Evolutionary conservation across 2,113 vertebrate genomes (phyloP), one percentile per base, ranked within the genome.

Genomic region (Echinops telfairi): DNA sequence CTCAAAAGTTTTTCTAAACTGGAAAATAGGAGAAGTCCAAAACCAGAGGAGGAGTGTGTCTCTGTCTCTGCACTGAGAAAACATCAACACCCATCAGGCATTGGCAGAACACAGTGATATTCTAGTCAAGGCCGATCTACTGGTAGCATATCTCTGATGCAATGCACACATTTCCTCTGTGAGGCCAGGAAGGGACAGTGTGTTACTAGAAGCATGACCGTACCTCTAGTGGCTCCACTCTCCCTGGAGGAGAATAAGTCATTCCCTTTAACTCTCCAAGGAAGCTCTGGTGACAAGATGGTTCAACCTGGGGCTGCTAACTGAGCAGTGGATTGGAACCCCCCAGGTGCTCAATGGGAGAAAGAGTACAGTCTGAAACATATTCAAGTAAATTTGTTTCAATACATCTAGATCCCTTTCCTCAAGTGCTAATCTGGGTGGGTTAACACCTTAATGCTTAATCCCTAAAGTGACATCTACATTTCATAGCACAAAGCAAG

Each of bases 31-130:
- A 0, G 43, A 78, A 38, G 2, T 77, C 40, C 10, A 78, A 91
- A 89, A 73, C 17, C 22, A 83, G 60, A 70, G 2, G 36, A 83
- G 62, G 3, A 88, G 68, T 47, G 31, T 2, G 27, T 76, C 27
- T 86, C 47, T 66, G 80, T 53, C 47, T 53, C 23, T 76, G 15
- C 43, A 36, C 58, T 78, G 73, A 73, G 77, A 89, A 76, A 20
- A 58, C 60, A 86, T 33, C 75, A 57, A 60, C 89, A 92, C 83
- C 80, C 62, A 79, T 36, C 47, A 89, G 43, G 53, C n/a, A 57
- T 89, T 86, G 60, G 25, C 40, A 23, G 38, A 77, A 88, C 94
- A 89, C 64, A 89, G 38, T 31, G 66, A 76, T 78, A 92, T 93
- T 84, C 43, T 76, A 68, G 36, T 43, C 79, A 90, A 95, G 36